Evolutionary conservation across 2,113 vertebrate species (phyloP).

Genomic region (Sciurus niger): DNA sequence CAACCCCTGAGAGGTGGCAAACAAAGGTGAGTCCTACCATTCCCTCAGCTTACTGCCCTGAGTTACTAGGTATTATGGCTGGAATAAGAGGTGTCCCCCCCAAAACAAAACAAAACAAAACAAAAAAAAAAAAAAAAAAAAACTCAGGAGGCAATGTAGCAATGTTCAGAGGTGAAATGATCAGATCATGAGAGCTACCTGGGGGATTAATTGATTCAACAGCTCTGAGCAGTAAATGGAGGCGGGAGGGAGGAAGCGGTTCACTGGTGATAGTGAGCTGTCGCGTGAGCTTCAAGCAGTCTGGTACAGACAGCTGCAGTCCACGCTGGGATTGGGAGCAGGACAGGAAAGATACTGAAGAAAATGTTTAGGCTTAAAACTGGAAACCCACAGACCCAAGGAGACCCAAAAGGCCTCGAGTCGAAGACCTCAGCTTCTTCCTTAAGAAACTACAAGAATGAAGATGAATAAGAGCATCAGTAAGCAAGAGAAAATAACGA

Average conservation of each 20-base stretch:
- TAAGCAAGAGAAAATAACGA: background rate
- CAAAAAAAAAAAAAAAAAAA: no score
- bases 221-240: no score
- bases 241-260: no score
- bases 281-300: background rate
- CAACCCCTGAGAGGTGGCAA: background rate
- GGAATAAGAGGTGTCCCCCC: no score
- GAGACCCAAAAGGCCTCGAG: background rate
- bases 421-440: background rate
- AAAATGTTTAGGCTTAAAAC: slow-evolving; percentile 11
- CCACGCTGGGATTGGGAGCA: background rate
- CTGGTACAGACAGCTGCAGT: background rate
- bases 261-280: background rate
- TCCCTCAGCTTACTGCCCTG: background rate
- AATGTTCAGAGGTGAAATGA: no score
- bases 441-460: background rate
- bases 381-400: background rate
- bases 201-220: no score
- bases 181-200: no score
- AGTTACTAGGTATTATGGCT: no score
- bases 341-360: background rate
- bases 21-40: background rate
- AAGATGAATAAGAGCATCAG: background rate
- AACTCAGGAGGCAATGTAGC: no score
- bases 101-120: no score